Conservation (phyloP, 2,113 vertebrate genomes). For the Tricholaema leucomelas region DNA sequence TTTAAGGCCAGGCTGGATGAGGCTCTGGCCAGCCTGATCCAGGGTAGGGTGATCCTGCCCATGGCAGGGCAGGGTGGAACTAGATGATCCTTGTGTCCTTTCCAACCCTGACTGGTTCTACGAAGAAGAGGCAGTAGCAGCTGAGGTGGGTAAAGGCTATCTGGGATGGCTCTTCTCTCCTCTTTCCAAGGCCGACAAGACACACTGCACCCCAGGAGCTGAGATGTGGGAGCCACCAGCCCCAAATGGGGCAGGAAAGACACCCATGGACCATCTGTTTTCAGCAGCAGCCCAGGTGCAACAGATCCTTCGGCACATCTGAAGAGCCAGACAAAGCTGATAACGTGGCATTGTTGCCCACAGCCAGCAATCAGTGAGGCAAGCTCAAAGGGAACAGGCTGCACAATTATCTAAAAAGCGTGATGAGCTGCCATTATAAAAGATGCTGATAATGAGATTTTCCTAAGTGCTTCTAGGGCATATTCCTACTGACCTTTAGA, state of each 20-base stretch:
- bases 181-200: not conserved
- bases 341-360: rapidly evolving
- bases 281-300: not conserved
- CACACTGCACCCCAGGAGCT: rapidly evolving
- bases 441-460: not conserved
- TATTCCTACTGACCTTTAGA: not conserved
- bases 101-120: no score
- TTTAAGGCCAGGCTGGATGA: no score
- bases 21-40: no score
- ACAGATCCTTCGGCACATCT: not conserved
- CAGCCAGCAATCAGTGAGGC: not conserved
- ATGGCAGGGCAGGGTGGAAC: no score
- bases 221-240: not conserved
- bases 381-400: not conserved
- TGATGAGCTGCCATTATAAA: not conserved
- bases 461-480: not conserved
- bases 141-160: not conserved
- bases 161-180: not conserved
- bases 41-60: no score
- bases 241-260: not conserved
- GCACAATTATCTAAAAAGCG: not conserved
- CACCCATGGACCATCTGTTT: not conserved
- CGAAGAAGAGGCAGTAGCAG: not conserved
- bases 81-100: no score
- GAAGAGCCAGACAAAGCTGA: not conserved